phyloP scores from a whole-genome alignment of 2,113 vertebrate species.

The Gila orcuttii region DNA sequence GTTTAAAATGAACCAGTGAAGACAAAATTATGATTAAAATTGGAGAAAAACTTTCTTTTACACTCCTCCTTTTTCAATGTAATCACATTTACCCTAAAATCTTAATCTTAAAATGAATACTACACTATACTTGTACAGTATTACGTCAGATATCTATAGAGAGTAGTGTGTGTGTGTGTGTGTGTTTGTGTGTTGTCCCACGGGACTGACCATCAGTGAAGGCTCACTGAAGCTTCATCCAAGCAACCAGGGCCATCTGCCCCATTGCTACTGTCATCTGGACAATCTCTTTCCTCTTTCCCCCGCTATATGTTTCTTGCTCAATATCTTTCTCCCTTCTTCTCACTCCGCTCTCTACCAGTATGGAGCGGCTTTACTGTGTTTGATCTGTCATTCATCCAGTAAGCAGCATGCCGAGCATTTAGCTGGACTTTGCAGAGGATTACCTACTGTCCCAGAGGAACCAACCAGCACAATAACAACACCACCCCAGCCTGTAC shows the following conservation, averaged over 20 bases:
- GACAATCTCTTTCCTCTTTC: conserved; percentile 20
- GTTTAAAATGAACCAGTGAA: not conserved
- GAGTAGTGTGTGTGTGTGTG: conserved; percentile 26
- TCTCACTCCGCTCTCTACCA: conserved; percentile 26
- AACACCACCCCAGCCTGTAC: conserved; percentile 52
- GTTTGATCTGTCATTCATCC: conserved; percentile 76
- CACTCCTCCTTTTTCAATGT: not conserved
- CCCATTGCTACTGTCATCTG: conserved; percentile 53
- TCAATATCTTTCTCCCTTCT: conserved; percentile 19
- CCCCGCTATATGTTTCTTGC: conserved; percentile 20
- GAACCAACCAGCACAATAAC: conserved; percentile 64
- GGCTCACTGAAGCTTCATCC: conserved; percentile 58
- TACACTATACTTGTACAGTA: not conserved
- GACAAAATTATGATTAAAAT: not conserved
- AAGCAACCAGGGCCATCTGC: conserved; percentile 56
- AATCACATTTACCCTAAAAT: not conserved
- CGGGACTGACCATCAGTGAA: conserved; percentile 51
- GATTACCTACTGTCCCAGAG: conserved; percentile 70
- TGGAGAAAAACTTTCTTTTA: not conserved
- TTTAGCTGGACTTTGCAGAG: conserved; percentile 60
- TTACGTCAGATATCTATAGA: conserved; percentile 19
- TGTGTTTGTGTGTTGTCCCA: conserved; percentile 35
- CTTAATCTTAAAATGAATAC: too few species aligned
- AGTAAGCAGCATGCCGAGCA: conserved; percentile 59
- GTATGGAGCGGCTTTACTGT: conserved; percentile 70